Conservation (phyloP, 2,113 vertebrate species). For the Antechinus stuartii region DNA sequence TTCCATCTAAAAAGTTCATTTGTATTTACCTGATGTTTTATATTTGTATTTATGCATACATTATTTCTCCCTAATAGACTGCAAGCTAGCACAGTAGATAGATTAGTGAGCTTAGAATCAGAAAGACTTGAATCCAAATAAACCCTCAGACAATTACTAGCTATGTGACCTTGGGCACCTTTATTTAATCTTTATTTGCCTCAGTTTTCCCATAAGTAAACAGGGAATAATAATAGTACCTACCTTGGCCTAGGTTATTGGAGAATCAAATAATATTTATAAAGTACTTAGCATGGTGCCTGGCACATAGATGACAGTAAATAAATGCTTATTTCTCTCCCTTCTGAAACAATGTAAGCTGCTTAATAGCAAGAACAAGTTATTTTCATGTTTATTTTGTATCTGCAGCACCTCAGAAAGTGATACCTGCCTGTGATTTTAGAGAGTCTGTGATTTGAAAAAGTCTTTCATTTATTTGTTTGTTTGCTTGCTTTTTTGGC, state of each 20-base stretch:
- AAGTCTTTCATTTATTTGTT: no score
- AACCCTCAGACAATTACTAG: background rate
- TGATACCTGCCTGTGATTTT: background rate
- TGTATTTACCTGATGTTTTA: background rate
- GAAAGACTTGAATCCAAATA: background rate
- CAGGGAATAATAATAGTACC: background rate
- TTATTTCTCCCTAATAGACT: background rate
- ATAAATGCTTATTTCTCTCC: background rate
- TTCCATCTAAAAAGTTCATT: background rate
- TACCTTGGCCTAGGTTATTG: background rate
- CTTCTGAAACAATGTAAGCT: background rate
- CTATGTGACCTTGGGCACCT: background rate
- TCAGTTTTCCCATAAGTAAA: background rate
- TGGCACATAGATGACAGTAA: background rate
- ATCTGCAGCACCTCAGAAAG: background rate
- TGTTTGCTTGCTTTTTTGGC: no score
- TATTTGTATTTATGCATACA: background rate
- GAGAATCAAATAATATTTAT: background rate
- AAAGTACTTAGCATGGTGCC: background rate
- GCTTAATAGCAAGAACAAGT: background rate
- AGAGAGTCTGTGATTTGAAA: background rate
- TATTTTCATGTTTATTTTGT: background rate
- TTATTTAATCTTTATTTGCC: background rate
- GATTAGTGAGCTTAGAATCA: background rate
- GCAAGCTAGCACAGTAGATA: background rate